Base-by-base conservation (phyloP, 2,797 vertebrate genomes). In the Poeciliopsis presidionis region DNA sequence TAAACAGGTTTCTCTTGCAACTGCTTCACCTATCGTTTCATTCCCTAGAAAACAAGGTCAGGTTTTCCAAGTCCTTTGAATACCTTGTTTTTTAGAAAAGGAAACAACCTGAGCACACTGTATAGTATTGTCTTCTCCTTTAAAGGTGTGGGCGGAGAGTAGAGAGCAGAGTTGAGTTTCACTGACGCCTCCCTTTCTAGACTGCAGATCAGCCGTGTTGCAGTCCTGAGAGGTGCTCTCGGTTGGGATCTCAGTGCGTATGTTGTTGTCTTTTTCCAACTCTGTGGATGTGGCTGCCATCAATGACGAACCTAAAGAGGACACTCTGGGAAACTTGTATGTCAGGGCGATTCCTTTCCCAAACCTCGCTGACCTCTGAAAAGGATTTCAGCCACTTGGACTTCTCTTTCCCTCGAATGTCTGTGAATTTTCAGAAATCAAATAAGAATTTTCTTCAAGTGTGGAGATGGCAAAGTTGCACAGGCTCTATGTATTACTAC, bases 381-480 rank as follows among this genome's bases (percentile, higher is more conserved):
- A 72, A 78, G 79, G 28, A 49, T 55, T 5, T 55, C 39, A 74
- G 71, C 81, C 28, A 6, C 76, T 77, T 73, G 80, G 72, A 82
- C 63, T 77, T 82, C n/a, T 57, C 2, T 77, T 78, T 41, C 43
- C 74, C 74, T 61, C 11, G n/a, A 82, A 79, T 87, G 85, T 88
- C 5, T 33, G 43, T 74, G 76, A 51, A 57, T 61, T 81, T 89
- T 80, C 30, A 82, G 45, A 59, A 61, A 7, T 69, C n/a, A 18
- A 76, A 88, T 83, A 74, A 87, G 76, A 14, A 16, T 65, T 84
- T 85, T 79, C 4, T 57, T 74, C 75, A 77, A 84, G 72, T 74
- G 76, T 89, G 78, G 90, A 92, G 76, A 95, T 95, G 94, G 91
- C 91, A 69, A 85, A 78, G 77, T 76, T 88, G 61, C 80, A 75